Evolutionary conservation across 2,113 vertebrate genomes (phyloP).

Genomic region (Nematolebias whitei): DNA sequence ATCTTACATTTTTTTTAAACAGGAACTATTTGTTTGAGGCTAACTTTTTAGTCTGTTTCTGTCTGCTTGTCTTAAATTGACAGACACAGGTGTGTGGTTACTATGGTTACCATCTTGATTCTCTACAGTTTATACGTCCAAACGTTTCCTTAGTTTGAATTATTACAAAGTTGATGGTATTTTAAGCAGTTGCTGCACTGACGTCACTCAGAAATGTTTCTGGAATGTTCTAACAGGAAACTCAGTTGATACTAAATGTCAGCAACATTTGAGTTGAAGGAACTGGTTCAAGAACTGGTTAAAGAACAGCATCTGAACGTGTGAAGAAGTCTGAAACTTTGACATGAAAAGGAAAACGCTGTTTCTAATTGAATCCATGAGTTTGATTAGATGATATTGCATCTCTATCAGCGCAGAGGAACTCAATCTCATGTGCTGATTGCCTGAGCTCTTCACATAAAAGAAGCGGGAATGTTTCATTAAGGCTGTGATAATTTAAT

Average conservation of each 20-base stretch:
- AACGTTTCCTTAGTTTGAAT: no score
- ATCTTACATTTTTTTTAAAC: no score
- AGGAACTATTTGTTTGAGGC: no score
- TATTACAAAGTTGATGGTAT: no score
- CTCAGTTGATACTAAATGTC: constrained; percentile 22
- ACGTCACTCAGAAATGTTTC: no score
- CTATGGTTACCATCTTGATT: no score
- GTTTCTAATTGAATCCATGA: constrained; percentile 71
- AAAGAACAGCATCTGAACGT: constrained; percentile 30
- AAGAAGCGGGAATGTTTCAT: constrained; percentile 69
- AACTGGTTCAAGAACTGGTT: neutral
- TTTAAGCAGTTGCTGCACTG: no score
- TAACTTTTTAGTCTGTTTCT: no score
- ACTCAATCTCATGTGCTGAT: constrained; percentile 73
- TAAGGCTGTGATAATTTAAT: constrained; percentile 71
- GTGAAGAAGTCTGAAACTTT: constrained; percentile 42
- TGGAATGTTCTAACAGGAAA: neutral
- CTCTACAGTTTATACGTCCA: no score
- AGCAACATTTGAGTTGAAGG: constrained; percentile 8
- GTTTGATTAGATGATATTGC: constrained; percentile 69
- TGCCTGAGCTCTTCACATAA: constrained; percentile 73
- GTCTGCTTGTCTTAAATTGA: no score
- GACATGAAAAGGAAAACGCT: constrained; percentile 54
- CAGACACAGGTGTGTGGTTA: no score
- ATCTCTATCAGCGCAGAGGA: constrained; percentile 66